Base-by-base conservation (phyloP, 2,888 invertebrate genomes). In the Atrina japonica region DNA sequence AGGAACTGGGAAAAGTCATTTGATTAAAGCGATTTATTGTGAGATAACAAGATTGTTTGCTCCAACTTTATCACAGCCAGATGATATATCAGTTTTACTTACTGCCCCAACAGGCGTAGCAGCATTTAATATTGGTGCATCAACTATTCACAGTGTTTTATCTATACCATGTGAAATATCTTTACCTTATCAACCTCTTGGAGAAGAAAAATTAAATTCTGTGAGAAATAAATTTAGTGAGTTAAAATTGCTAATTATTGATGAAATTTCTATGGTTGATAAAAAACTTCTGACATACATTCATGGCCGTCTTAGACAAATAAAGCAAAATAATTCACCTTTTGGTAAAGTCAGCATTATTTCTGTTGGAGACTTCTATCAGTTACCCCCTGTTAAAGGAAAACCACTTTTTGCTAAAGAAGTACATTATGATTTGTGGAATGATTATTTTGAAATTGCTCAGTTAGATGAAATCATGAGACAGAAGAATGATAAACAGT, bases 311-410 rank as follows among this genome's bases (percentile, higher is more conserved):
- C 43, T 73, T n/a, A 21, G 30, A 25, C 75, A 73, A 43, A 73
- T 73, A 5, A 75, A 73, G 45, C 55, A 63, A 21, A 60, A 65
- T 29, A 6, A 59, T 64, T 29, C 18, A 18, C 50, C 41, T 25
- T 75, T 75, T 52, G 67, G 70, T 18, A 56, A 56, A 45, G 56
- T 56, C 23, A 60, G 64, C 1, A 35, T 68, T 14, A 11, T 75
- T 21, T 56, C 68, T 41, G 61, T 69, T 25, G 75, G 72, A 18
- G 75, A 75, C 43, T 75, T 75, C 40, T 75, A 63, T 53, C 66
- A 66, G 43, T 49, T 66, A 40, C 66, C 59, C 7, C 73, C 75
- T 18, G 73, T 73, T 2, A 65, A 61, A 47, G 52, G 35, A 3
- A 60, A n/a, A 52, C n/a, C 21, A 29, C 41, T 56, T 18, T 58